Conservation (phyloP, 2,888 invertebrate genomes). For the Stenchaetothrips biformis region DNA sequence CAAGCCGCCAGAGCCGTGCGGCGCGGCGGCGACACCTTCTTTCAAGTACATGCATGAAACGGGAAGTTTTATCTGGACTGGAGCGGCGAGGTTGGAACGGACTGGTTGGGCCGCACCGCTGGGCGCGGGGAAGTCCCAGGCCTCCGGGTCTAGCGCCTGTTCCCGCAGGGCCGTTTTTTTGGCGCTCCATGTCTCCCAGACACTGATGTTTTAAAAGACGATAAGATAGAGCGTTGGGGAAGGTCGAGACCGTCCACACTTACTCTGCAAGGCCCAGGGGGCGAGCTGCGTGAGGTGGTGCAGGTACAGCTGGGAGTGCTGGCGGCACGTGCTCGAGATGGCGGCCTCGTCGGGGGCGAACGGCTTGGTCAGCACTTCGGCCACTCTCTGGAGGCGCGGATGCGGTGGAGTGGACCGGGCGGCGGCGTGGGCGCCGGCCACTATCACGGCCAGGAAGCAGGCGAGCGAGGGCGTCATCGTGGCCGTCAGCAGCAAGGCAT, state of each 20-base stretch:
- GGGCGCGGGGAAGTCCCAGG: neutral
- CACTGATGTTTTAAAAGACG: neutral
- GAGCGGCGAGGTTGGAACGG: no score
- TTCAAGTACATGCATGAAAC: no score
- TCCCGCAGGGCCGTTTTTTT: neutral
- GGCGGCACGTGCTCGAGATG: neutral
- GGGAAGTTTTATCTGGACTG: no score
- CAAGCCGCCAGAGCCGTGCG: no score
- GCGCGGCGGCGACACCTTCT: no score
- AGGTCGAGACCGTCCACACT: neutral
- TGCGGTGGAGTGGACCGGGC: neutral
- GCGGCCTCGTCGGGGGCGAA: constrained; percentile 1
- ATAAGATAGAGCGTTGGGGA: neutral
- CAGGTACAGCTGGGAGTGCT: constrained; percentile 8
- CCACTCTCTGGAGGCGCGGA: neutral
- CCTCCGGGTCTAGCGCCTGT: neutral
- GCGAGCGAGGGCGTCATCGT: neutral
- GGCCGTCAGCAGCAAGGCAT: neutral
- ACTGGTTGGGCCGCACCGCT: no score
- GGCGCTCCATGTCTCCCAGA: neutral
- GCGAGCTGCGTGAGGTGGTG: neutral
- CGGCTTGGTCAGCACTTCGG: neutral
- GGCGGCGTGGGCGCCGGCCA: neutral
- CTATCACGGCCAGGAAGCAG: neutral
- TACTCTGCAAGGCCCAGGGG: neutral